Base-by-base conservation (phyloP, 2,888 invertebrate species). In the Argyresthia albistria region DNA sequence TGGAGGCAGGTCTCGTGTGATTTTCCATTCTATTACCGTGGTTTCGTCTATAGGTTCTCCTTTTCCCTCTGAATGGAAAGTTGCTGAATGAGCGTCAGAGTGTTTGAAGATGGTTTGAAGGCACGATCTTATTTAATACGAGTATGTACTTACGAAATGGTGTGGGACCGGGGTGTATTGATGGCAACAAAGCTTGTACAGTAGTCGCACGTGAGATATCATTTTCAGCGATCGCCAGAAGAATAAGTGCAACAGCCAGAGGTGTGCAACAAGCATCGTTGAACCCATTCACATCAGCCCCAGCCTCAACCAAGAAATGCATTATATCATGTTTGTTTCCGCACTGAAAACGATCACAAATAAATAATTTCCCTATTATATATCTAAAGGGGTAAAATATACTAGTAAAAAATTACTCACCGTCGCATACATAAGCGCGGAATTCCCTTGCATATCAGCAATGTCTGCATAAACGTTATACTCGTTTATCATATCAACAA, bases 221-320 rank as follows among this genome's bases (percentile, higher is more conserved):
- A 12, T 60, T 64, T 35, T 61, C 60, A 7, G 63, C 55, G 48
- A 84, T 77, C 10, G 76, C 60, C 53, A 45, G 12, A 45, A 77
- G 67, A 46, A 88, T 59, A 6, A 90, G 59, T 43, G 80, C 74
- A 4, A 88, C 59, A 10, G 70, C 75, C 4, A 90, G 71, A 1
- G 90, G 80, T 3, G 89, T 89, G 58, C 89, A 76, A 53, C 90
- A 88, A 43, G 88, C 87, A 57, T 91, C 90, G 58, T 90, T 90
- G 50, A 67, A 73, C 45, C 68, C 67, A 58, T 90, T 76, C 1
- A 90, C 59, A 45, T 80, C 73, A 1, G 88, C 89, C 0, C 90
- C 90, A 47, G 88, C 83, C 59, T 88, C 84, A 1, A 82, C 70
- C 36, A 91, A 66, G 54, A 81, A 83, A 56, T 77, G 70, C 50